A percentile compares a stretch with the other conserved stretches of the same genome.
These are phyloP conservation scores for Nothoprocta perdicaria DNA, from an alignment of 2,113 vertebrate species.

Conservation along the genomic window DNA sequence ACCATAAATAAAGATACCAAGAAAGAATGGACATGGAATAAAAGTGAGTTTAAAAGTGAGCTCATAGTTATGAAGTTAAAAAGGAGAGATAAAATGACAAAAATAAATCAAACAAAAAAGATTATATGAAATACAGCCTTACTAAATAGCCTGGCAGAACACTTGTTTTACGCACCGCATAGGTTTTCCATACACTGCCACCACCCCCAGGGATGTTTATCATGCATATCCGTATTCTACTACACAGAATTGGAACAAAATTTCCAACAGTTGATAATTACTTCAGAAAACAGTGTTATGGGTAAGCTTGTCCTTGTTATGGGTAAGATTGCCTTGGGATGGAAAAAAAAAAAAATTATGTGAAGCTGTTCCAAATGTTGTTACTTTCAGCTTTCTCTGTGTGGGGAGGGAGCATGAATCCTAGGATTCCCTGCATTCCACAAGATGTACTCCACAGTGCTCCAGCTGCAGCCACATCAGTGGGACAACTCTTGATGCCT, in stretches of 20 bases:
- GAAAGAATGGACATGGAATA: neutral
- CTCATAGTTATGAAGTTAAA: neutral
- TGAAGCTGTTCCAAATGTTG: neutral
- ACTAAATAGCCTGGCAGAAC: neutral
- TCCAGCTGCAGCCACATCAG: neutral
- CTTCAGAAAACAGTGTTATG: neutral
- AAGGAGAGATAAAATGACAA: neutral
- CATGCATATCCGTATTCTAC: neutral
- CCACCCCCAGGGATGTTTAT: neutral
- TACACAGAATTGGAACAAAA: neutral
- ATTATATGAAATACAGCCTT: neutral
- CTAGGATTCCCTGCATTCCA: accelerated
- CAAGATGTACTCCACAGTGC: neutral
- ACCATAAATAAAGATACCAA: neutral
- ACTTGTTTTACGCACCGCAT: neutral
- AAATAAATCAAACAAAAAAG: neutral
- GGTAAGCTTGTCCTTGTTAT: neutral
- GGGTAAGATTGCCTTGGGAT: neutral
- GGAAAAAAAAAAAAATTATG: neutral
- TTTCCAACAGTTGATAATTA: neutral
- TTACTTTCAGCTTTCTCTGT: neutral
- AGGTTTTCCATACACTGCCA: neutral
- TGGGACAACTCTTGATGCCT: neutral
- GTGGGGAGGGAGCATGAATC: neutral
- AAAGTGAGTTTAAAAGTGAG: neutral